A percentile compares a stretch with the other conserved stretches of the same genome.
phyloP scores from a whole-genome alignment of 2,888 invertebrate species.

The Sarcophaga carnaria region DNA sequence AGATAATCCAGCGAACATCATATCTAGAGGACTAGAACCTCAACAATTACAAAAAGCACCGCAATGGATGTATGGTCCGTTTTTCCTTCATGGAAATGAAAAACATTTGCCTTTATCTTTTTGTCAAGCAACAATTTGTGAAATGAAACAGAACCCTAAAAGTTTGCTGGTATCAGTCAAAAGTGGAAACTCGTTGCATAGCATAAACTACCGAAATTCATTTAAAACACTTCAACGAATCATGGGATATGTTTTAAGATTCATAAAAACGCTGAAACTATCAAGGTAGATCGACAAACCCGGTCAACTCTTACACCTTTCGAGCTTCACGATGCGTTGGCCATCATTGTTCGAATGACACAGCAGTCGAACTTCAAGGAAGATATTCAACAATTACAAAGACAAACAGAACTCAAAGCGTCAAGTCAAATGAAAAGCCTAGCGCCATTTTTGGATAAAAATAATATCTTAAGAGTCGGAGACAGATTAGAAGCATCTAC shows the following conservation, averaged over 20 bases:
- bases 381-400: no score
- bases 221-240: background rate
- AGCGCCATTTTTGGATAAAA: no score
- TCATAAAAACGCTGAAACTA: background rate
- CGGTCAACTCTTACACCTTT: background rate
- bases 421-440: no score
- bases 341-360: no score
- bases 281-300: background rate
- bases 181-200: background rate
- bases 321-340: background rate
- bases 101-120: background rate
- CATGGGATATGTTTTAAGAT: slow-evolving; percentile 1
- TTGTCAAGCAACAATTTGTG: background rate
- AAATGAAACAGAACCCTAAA: background rate
- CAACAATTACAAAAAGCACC: background rate
- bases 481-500: no score
- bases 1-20: background rate
- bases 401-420: no score
- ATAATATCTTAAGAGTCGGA: no score
- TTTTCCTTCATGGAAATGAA: slow-evolving; percentile 2
- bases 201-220: background rate
- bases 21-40: background rate
- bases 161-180: background rate
- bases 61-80: background rate
- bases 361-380: no score